These are phyloP conservation scores for Dendronephthya gigantea DNA, from an alignment of 64 coral and sea anemone genomes.

Conservation along the genomic window DNA sequence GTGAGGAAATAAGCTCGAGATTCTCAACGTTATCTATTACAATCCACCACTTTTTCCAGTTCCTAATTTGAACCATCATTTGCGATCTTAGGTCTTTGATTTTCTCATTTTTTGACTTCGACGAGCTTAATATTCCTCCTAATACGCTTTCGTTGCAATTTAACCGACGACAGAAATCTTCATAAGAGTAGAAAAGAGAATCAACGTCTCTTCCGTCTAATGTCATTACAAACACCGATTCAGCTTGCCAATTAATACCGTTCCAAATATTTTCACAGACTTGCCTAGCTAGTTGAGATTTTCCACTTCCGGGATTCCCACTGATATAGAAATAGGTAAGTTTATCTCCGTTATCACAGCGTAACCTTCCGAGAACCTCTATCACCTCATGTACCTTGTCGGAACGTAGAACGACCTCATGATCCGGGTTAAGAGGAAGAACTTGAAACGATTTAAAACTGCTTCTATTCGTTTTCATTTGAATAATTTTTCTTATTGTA, in stretches of 20 bases:
- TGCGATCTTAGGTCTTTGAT: neutral
- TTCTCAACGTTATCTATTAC: conserved; percentile 15
- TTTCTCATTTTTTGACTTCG: neutral
- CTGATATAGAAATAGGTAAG: conserved; percentile 33
- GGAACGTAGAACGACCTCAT: conserved; percentile 1
- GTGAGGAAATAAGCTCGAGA: neutral
- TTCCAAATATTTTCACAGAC: conserved; percentile 6
- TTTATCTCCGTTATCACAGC: neutral
- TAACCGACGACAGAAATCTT: neutral
- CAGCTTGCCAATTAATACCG: neutral
- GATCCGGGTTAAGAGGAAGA: neutral
- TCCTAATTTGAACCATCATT: neutral
- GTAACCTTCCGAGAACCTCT: neutral
- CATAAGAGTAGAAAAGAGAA: neutral
- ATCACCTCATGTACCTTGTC: neutral
- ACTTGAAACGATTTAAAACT: neutral
- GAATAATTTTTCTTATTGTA: neutral
- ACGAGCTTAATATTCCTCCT: neutral
- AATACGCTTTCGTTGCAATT: neutral
- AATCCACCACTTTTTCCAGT: conserved; percentile 11
- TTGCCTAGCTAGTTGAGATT: conserved; percentile 33
- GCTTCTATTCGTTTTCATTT: conserved; percentile 11
- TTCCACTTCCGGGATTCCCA: no score
- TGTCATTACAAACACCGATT: neutral
- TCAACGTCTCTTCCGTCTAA: no score